Evolutionary conservation across 64 coral and sea anemone species (phyloP), one percentile per base, ranked within the genome.

Genomic region (Montipora efflorescens): DNA sequence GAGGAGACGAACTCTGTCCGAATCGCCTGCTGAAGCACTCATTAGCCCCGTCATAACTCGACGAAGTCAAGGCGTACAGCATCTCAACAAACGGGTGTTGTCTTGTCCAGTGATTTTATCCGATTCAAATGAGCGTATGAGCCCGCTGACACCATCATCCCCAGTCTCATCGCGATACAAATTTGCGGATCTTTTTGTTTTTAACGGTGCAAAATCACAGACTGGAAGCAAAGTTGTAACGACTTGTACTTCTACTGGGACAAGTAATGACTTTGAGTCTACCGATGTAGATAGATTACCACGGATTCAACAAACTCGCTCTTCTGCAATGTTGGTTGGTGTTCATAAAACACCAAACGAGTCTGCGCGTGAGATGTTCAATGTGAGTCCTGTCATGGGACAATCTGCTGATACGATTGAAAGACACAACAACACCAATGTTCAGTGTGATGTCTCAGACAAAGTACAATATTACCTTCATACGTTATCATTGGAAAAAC

Each of bases 321-420:
- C 28, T 46, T 47, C 59, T 71, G 19, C 82, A 49, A 86, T 71
- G 82, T 19, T 86, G 64, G 82, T 86, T 19, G 13, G 66, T 14
- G 11, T 59, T 44, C 82, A 68, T 71, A 49, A 72, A 86, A 86
- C 82, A 86, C 47, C 82, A 20, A 71, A 16, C 47, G 62, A 86
- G 62, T 13, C 44, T 71, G 62, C 66, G 66, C 62, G 82, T 8
- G 82, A 86, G 62, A n/a, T 70, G 66, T 86, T 86, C 46, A 86
- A 86, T 19, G 45, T 86, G 44, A 86, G 82, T 86, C 82, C 82
- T 49, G 67, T 86, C 10, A 49, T 86, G 82, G 82, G 59, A 49
- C 61, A 86, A 9, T 86, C 82, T 46, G 64, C 62, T 86, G 67
- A 71, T 12, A 3, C 47, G 16, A 49, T 13, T 49, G 61, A 67